These are phyloP conservation scores for Agrotis exclamationis DNA, from an alignment of 2,888 invertebrate species.

Conservation along the genomic window DNA sequence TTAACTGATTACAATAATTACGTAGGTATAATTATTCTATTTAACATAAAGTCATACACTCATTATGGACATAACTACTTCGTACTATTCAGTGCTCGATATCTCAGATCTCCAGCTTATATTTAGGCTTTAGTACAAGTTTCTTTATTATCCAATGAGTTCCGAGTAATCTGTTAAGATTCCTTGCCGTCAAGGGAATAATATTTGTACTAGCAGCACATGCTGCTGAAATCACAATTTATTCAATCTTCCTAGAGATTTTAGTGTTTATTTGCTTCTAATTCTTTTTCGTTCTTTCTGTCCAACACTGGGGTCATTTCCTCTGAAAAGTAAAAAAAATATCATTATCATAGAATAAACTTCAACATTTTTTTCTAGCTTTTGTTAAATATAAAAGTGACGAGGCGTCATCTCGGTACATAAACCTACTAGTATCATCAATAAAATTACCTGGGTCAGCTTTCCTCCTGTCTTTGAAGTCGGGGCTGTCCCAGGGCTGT, in stretches of 20 bases:
- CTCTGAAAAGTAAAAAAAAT: conserved; percentile 74
- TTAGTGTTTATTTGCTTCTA: conserved; percentile 49
- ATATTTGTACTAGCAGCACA: background rate
- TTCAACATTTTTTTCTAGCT: too few species aligned
- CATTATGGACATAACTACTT: background rate
- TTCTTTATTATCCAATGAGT: too few species aligned
- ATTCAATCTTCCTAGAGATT: background rate
- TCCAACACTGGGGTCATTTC: conserved; percentile 75
- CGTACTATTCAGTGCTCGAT: background rate
- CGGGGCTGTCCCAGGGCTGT: conserved; percentile 94
- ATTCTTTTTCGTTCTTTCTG: conserved; percentile 60
- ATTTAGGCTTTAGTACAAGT: background rate
- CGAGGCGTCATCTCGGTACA: background rate
- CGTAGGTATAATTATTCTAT: background rate
- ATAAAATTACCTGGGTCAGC: conserved; percentile 76
- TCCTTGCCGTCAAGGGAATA: background rate
- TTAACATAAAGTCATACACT: background rate
- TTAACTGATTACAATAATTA: too few species aligned
- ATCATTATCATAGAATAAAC: too few species aligned
- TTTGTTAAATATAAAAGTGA: too few species aligned
- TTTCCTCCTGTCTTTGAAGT: conserved; percentile 72
- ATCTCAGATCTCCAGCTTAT: background rate
- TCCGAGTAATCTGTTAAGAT: background rate
- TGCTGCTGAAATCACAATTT: background rate
- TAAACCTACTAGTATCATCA: background rate